phyloP scores from a whole-genome alignment of 1,140 invertebrate species.

The Periplaneta americana region DNA sequence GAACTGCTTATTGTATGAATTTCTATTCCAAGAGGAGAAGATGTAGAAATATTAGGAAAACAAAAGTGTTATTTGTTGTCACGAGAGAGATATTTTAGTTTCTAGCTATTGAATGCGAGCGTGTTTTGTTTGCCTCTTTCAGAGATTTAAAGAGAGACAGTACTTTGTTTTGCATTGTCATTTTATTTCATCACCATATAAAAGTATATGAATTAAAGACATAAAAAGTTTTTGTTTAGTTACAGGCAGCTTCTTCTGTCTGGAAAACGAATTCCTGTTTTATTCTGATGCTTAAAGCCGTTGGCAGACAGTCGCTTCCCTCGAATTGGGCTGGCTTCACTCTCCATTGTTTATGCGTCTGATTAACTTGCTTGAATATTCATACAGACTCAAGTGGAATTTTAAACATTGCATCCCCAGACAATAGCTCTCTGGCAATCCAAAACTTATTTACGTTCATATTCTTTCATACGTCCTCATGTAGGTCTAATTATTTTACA shows the following conservation, averaged over 20 bases:
- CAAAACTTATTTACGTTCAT: background rate
- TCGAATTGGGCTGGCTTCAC: no score
- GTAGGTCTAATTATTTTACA: no score
- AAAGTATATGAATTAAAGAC: background rate
- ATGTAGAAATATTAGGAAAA: no score
- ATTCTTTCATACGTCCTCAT: no score
- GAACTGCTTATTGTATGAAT: no score
- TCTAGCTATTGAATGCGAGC: no score
- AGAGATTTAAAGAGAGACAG: no score
- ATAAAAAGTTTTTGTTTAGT: background rate
- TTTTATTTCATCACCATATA: background rate
- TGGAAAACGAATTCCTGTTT: background rate
- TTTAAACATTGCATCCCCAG: background rate
- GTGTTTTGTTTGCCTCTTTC: no score
- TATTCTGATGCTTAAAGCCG: background rate
- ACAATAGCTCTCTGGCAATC: background rate
- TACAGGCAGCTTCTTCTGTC: background rate
- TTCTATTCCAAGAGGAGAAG: no score
- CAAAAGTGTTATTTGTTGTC: no score
- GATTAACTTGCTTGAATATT: background rate
- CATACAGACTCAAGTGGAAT: background rate
- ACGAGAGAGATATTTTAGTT: no score
- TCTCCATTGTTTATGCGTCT: background rate
- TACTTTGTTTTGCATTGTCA: no score
- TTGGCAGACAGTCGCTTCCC: background rate